Evolutionary conservation across 2,888 invertebrate species (phyloP), one percentile per base, ranked within the genome.

Genomic region (Lysandra coridon): DNA sequence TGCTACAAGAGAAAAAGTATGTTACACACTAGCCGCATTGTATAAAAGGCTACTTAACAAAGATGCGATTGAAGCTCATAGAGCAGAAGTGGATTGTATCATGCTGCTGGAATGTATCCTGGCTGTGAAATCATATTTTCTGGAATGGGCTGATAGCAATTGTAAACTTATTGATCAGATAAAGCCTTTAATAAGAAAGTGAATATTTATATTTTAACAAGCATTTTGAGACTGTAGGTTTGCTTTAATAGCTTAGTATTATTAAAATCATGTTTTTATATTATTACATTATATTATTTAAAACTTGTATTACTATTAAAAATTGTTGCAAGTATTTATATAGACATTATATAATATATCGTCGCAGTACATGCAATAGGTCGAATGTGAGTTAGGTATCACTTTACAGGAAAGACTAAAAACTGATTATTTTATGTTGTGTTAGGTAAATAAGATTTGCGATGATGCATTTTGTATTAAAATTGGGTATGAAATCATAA

Each of bases 1-100:
- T 75, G 33, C 4, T 14, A 57, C 12, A 40, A 73, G 78, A 80
- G 79, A 80, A 74, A 84, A 82, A 80, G 81, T 79, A 88, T 81
- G 93, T 82, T 96, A 93, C 85, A 95, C 92, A 83, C 88, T 97
- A 62, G 81, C 81, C 1, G 93, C 92, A 80, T 85, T 97, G 60
- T 96, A 95, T 85, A 88, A 93, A 81, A 93, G 95, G 78, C 87
- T 96, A 37, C 90, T 96, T 74, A 90, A 91, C 2, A 91, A 89
- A 79, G 85, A 92, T 17, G 90, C 95, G 0, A 75, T 84, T 3
- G 87, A 92, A 84, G 91, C 95, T 0, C 97, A 97, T 86, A 93
- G 95, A 82, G 97, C 97, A 1, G 97, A 97, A 88, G 95, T 88
- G 1, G 97, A 97, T 88, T 96, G 96, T 57, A 82, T 95, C 2